Base-by-base conservation (phyloP, 2,888 invertebrate species). In the Mimumesa dahlbomi region DNA sequence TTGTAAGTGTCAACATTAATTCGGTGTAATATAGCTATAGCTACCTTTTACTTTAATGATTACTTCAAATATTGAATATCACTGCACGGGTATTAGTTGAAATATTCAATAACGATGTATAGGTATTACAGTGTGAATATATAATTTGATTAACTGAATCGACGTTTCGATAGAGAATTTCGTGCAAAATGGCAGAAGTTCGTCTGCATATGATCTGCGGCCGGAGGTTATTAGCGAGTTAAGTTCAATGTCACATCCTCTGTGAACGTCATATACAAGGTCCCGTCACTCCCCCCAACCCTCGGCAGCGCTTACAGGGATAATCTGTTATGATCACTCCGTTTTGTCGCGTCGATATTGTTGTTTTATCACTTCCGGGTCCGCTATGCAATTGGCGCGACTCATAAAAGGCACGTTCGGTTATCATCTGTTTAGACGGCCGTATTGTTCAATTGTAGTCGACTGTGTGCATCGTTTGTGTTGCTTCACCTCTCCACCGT, bases 251-350 rank as follows among this genome's bases (percentile, higher is more conserved):
- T 83, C 84, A 84, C 77, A 84, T 84, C 81, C 84, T 84, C 81
- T 73, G 66, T 72, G 72, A 70, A 73, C 79, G 82, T 73, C 74
- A 80, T 66, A n/a, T n/a, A 74, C 75, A 73, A 77, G 72, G 58
- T 72, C 59, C 65, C 65, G 48, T 54, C 59, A 40, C 38, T 38
- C 59, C 62, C 94, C 75, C 94, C 75, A 92, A 89, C 73, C 65
- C 73, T 68, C 73, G 66, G 66, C 54, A 53, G 54, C 56, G 66
- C 57, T 50, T 54, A 40, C 48, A 54, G 21, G 57, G 61, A n/a
- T 73, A 68, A 80, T 77, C 63, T 52, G 67, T 75, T 69, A 70
- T 59, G 57, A 67, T 63, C 59, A 22, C 42, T 54, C 63, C 63
- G 40, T 43, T 68, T 59, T 53, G 36, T 31, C 22, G 13, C 63